Conservation (phyloP, 2,113 vertebrate species). For the Tursiops truncatus region DNA sequence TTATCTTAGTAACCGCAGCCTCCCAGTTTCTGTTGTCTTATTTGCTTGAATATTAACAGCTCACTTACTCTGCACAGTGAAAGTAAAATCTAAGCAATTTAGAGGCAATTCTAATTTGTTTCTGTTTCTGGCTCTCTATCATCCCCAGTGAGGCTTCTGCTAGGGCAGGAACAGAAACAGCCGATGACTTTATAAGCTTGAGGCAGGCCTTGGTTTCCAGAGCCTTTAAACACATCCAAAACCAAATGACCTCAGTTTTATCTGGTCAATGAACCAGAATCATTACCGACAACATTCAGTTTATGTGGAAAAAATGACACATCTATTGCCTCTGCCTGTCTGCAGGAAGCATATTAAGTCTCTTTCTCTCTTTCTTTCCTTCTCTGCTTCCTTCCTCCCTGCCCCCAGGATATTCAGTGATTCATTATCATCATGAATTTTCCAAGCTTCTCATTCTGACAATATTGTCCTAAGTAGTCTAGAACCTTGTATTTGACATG, state of each 20-base stretch:
- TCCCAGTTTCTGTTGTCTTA: not conserved
- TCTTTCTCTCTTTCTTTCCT: not conserved
- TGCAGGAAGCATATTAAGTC: not conserved
- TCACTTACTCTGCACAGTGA: slow-evolving; percentile 30
- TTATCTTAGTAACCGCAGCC: not conserved
- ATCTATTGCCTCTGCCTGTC: not conserved
- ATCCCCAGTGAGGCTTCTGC: not conserved
- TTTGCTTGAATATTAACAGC: slow-evolving; percentile 43
- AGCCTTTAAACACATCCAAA: not conserved
- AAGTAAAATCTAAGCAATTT: not conserved
- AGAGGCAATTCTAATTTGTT: not conserved
- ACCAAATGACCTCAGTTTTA: not conserved
- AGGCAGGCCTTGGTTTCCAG: not conserved
- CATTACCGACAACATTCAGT: not conserved
- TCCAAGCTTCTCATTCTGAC: not conserved
- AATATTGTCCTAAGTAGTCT: not conserved
- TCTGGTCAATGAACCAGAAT: not conserved
- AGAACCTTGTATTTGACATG: not conserved
- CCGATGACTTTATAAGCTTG: slow-evolving; percentile 1
- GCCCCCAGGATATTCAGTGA: not conserved
- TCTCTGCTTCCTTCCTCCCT: not conserved
- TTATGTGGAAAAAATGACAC: not conserved
- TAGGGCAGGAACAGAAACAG: not conserved
- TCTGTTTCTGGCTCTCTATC: slow-evolving; percentile 11
- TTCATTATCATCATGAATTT: not conserved